Conservation (phyloP, 2,113 vertebrate species). For the Etheostoma spectabile region DNA sequence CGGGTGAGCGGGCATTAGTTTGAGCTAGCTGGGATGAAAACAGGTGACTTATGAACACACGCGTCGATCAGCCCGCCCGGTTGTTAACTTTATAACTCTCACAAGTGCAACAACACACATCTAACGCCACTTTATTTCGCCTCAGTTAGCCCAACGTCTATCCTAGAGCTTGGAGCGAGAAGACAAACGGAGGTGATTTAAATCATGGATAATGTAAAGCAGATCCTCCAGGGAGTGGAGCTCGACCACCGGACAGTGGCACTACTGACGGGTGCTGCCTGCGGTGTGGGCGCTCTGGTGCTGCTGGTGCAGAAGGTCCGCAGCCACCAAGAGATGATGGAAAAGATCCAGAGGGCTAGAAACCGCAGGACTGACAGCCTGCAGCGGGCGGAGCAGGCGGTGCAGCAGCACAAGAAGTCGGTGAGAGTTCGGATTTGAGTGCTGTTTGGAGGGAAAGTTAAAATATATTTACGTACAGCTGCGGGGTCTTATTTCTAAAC, state of each 20-base stretch:
- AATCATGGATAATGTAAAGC: neutral
- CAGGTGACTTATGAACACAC: no score
- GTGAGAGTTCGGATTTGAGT: conserved; percentile 46
- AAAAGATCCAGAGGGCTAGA: conserved; percentile 70
- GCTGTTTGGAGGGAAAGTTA: neutral
- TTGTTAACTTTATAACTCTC: no score
- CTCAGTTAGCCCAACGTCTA: neutral
- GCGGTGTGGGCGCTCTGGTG: conserved; percentile 44
- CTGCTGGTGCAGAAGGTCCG: conserved; percentile 42
- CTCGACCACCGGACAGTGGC: conserved; percentile 10
- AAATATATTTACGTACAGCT: no score
- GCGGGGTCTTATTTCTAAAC: no score
- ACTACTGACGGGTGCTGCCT: conserved; percentile 39
- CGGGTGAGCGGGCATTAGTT: neutral
- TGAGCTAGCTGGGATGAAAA: no score
- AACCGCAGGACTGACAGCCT: conserved; percentile 58
- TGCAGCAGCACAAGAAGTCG: conserved; percentile 65
- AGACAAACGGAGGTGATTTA: no score
- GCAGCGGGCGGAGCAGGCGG: conserved; percentile 60
- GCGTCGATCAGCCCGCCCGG: no score
- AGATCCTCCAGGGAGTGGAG: neutral
- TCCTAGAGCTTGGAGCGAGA: no score
- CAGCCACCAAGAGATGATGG: neutral
- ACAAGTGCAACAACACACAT: accelerated
- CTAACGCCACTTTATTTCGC: neutral